Conservation (phyloP, 2,113 vertebrate genomes). For the Prietella phreatophila region DNA sequence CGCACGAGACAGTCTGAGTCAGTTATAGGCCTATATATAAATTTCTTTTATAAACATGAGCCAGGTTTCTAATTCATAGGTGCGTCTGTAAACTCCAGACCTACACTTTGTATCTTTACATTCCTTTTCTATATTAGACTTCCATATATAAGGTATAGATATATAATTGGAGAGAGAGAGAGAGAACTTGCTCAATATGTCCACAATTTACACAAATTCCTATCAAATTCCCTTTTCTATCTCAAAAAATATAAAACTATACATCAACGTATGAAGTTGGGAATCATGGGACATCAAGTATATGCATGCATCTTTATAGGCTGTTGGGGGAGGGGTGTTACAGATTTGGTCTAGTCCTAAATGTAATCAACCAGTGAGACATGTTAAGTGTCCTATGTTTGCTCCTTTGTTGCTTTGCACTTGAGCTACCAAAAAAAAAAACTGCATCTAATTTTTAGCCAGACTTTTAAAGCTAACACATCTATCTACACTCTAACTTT, state of each 20-base stretch:
- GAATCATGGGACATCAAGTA: neutral
- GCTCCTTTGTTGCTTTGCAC: neutral
- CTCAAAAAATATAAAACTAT: neutral
- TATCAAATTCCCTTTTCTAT: neutral
- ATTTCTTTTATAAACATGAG: too few relatives aligned
- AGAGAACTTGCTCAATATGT: neutral
- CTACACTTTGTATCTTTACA: too few relatives aligned
- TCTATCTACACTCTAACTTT: neutral
- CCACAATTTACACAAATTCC: neutral
- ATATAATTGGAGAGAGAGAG: too few relatives aligned
- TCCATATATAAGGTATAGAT: too few relatives aligned
- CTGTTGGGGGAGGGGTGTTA: neutral
- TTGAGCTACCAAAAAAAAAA: neutral
- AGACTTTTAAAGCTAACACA: neutral
- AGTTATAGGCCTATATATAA: too few relatives aligned
- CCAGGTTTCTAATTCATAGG: too few relatives aligned
- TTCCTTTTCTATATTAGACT: too few relatives aligned
- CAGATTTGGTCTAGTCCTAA: neutral
- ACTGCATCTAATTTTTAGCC: neutral
- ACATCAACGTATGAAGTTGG: neutral
- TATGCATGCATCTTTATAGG: neutral
- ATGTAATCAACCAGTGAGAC: neutral
- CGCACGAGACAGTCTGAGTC: neutral
- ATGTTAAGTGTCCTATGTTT: neutral
- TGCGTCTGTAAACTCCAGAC: too few relatives aligned